Percentiles rank a stretch among this genome's conserved stretches.
Evolutionary conservation across 2,888 invertebrate genomes (phyloP).

Genomic region (Baronia brevicornis): DNA sequence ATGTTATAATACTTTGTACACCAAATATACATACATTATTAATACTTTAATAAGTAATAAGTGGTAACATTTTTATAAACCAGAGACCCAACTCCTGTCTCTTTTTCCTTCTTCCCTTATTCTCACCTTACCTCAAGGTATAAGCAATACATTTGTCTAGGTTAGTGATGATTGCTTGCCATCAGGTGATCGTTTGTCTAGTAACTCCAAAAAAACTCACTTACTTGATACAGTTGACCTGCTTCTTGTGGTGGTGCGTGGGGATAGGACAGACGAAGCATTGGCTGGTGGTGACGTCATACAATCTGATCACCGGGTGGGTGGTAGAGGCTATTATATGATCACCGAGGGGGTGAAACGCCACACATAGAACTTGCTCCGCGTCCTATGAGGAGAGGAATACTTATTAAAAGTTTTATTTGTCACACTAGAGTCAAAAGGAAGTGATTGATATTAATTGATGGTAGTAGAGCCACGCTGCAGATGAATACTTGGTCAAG

Average conservation of each 20-base stretch:
- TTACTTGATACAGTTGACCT: constrained; percentile 85
- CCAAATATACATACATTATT: too few relatives aligned
- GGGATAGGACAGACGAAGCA: constrained; percentile 96
- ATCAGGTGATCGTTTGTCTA: neutral
- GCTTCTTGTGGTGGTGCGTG: constrained; percentile 86
- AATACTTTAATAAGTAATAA: too few relatives aligned
- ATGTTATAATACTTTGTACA: too few relatives aligned
- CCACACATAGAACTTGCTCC: constrained; percentile 90
- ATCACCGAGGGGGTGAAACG: constrained; percentile 97
- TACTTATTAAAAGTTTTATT: too few relatives aligned
- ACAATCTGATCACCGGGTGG: constrained; percentile 91
- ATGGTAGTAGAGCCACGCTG: too few relatives aligned
- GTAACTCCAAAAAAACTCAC: constrained; percentile 25
- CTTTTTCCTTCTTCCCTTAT: neutral
- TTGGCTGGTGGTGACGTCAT: constrained; percentile 96
- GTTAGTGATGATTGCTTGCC: too few relatives aligned
- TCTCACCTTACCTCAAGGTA: too few relatives aligned
- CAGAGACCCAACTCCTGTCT: neutral
- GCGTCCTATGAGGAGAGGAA: constrained; percentile 81
- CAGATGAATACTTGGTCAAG: too few relatives aligned
- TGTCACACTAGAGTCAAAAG: neutral
- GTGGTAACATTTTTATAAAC: constrained; percentile 1
- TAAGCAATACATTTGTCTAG: too few relatives aligned
- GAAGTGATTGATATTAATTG: neutral
- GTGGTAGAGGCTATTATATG: constrained; percentile 95